Evolutionary conservation across 2,888 invertebrate genomes (phyloP).

Genomic region (Phasia obesa): DNA sequence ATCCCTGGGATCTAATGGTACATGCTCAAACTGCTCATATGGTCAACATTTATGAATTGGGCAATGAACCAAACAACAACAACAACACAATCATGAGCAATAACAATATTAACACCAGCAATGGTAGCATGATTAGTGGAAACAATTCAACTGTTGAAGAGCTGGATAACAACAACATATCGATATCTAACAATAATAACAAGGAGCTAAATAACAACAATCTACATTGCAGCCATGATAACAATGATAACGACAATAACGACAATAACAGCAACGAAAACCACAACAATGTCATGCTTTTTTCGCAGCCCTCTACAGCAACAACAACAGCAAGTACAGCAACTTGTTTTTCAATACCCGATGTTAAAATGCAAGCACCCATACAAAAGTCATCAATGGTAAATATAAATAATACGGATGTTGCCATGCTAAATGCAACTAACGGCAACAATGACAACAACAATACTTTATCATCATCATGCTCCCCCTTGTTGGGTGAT

Average conservation of each 20-base stretch:
- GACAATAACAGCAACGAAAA: slow-evolving; percentile 72
- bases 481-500: slow-evolving; percentile 69
- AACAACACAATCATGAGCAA: slow-evolving; percentile 70
- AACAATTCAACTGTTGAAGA: slow-evolving; percentile 68
- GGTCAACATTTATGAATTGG: slow-evolving; percentile 87
- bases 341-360: slow-evolving; percentile 63
- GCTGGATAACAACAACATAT: slow-evolving; percentile 72
- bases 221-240: slow-evolving; percentile 53
- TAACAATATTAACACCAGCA: slow-evolving; percentile 56
- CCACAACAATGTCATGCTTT: slow-evolving; percentile 68
- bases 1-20: slow-evolving; percentile 88
- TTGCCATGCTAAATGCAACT: slow-evolving; percentile 51
- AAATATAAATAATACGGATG: slow-evolving; percentile 56
- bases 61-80: slow-evolving; percentile 79
- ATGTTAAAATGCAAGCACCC: slow-evolving; percentile 57
- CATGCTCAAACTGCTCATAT: slow-evolving; percentile 88
- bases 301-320: slow-evolving; percentile 46
- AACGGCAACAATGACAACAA: slow-evolving; percentile 57
- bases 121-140: slow-evolving; percentile 37
- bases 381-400: slow-evolving; percentile 47
- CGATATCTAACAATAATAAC: slow-evolving; percentile 74
- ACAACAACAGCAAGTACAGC: slow-evolving; percentile 31
- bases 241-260: slow-evolving; percentile 61
- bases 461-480: slow-evolving; percentile 18
- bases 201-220: slow-evolving; percentile 60